Percentiles rank a stretch among this genome's conserved stretches.
Evolutionary conservation across 2,113 vertebrate species (phyloP).

Genomic region (Ursus arctos): DNA sequence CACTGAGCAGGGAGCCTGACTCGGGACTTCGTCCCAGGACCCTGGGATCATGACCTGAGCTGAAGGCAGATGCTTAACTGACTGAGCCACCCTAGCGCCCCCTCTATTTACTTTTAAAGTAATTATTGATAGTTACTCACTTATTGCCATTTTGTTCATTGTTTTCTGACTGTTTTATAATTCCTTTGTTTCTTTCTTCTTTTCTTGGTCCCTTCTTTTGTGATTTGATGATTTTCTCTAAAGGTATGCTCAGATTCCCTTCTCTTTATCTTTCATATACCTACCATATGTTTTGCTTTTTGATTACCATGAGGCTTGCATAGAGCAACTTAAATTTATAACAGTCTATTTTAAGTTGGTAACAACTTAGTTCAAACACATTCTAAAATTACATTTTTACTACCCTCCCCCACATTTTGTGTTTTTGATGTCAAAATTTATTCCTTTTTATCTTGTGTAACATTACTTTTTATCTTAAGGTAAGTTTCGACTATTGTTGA

Average conservation of each 20-base stretch:
- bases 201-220: neutral
- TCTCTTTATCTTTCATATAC: neutral
- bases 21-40: no score
- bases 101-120: neutral
- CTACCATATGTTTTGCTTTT: neutral
- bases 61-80: no score
- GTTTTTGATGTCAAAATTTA: neutral
- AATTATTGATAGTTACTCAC: neutral
- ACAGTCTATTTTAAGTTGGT: neutral
- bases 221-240: neutral
- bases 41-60: no score
- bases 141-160: neutral
- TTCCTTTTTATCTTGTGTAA: neutral
- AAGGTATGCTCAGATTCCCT: neutral
- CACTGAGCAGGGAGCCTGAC: no score
- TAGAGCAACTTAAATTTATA: neutral
- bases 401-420: neutral
- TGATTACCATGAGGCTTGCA: neutral
- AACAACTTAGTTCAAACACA: neutral
- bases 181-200: neutral
- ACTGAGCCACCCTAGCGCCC: no score
- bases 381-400: neutral
- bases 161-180: neutral
- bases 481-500: neutral
- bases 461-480: neutral